Evolutionary conservation across 2,113 vertebrate genomes (phyloP).

Genomic region (Lepisosteus oculatus): DNA sequence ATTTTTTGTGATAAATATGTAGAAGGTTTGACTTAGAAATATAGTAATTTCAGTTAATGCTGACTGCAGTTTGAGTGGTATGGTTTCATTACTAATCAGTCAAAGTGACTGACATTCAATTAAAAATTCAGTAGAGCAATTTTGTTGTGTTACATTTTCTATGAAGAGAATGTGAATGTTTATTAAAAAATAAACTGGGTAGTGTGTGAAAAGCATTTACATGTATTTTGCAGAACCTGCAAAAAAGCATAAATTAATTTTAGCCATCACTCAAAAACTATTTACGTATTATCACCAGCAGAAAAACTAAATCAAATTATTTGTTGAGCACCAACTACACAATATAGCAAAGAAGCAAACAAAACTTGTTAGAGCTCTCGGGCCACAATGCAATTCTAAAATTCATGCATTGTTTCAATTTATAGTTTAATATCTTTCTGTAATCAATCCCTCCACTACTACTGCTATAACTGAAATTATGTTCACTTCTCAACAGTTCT

Average conservation of each 20-base stretch:
- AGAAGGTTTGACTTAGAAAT: conserved; percentile 32
- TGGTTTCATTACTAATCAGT: conserved; percentile 53
- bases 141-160: conserved; percentile 44
- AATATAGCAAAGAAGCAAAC: too few relatives aligned
- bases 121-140: conserved; percentile 50
- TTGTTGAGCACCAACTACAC: too few relatives aligned
- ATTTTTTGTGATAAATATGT: conserved; percentile 44
- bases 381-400: too few relatives aligned
- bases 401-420: too few relatives aligned
- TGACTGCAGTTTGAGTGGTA: conserved; percentile 46
- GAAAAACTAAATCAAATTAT: not conserved
- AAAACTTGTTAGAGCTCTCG: too few relatives aligned
- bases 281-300: not conserved
- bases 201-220: not conserved
- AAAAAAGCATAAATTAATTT: not conserved
- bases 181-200: not conserved
- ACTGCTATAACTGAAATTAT: too few relatives aligned
- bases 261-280: not conserved
- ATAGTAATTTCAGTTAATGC: conserved; percentile 49
- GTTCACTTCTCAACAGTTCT: too few relatives aligned
- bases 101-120: conserved; percentile 55
- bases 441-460: too few relatives aligned
- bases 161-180: not conserved
- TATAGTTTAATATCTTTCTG: too few relatives aligned
- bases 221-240: not conserved